phyloP scores from a whole-genome alignment of 2,797 vertebrate genomes.

The Hafferia zeledoni region DNA sequence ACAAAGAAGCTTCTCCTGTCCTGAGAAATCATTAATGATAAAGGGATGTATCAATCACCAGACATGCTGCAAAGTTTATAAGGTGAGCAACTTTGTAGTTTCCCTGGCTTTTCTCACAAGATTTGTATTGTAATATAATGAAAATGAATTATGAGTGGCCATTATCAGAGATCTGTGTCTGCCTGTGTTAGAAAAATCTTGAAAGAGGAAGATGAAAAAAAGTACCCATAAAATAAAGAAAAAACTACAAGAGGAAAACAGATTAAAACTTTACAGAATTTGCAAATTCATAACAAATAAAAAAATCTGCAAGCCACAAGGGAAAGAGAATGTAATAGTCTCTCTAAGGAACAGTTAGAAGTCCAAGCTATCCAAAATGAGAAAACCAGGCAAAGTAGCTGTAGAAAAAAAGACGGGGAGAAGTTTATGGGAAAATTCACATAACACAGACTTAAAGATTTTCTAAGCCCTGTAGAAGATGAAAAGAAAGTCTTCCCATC shows the following conservation, averaged over 20 bases:
- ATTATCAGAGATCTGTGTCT: fast-evolving
- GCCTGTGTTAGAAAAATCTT: not conserved
- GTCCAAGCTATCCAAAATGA: not conserved
- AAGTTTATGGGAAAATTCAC: not conserved
- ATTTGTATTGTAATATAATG: not conserved
- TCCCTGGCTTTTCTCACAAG: not conserved
- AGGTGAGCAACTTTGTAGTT: not conserved
- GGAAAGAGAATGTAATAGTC: not conserved
- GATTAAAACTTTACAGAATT: not conserved
- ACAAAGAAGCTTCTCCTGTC: not conserved
- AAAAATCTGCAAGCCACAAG: not conserved
- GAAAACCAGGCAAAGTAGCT: not conserved
- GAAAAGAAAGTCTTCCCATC: not conserved
- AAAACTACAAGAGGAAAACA: not conserved
- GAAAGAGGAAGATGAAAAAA: not conserved
- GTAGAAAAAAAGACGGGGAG: not conserved
- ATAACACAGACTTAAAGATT: not conserved
- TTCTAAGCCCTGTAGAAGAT: not conserved
- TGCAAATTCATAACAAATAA: not conserved
- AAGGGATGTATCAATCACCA: not conserved
- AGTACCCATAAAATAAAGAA: not conserved
- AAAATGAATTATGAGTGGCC: not conserved
- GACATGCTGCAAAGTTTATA: not conserved
- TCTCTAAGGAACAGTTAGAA: not conserved
- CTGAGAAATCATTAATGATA: not conserved